Evolutionary conservation across 2,113 vertebrate species (phyloP).

Genomic region (Laticauda colubrina): DNA sequence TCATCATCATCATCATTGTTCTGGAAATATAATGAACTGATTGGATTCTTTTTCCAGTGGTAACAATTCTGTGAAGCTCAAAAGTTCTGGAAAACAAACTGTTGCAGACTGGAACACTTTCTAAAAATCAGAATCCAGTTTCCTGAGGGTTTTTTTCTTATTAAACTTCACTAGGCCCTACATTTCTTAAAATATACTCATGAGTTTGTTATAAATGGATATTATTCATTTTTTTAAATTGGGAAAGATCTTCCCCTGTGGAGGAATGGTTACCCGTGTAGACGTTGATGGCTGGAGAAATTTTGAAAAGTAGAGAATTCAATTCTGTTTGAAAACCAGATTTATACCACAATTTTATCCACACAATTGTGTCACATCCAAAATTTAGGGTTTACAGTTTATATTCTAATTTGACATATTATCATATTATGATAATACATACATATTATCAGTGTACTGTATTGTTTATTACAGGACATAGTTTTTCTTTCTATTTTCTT

Average conservation of each 20-base stretch:
- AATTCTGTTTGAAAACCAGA: not conserved
- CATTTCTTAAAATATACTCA: not conserved
- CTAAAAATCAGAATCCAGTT: not conserved
- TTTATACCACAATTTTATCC: not conserved
- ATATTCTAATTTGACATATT: not conserved
- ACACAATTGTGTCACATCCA: not conserved
- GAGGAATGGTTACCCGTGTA: not conserved
- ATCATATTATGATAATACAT: not conserved
- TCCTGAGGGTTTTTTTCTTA: not conserved
- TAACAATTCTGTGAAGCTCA: not conserved
- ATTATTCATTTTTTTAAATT: too few relatives aligned
- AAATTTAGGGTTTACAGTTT: not conserved
- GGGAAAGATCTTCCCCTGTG: not conserved
- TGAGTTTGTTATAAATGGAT: not conserved
- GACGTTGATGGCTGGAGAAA: not conserved
- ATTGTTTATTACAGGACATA: not conserved
- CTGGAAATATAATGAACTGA: not conserved
- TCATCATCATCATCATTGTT: too few relatives aligned
- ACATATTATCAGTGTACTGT: too few relatives aligned
- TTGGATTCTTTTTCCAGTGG: not conserved
- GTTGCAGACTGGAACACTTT: not conserved
- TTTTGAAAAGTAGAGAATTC: not conserved
- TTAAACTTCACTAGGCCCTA: not conserved
- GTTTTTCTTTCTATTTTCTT: not conserved
- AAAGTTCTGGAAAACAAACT: not conserved